Percentiles rank a stretch among this genome's conserved stretches.
Conservation (phyloP, 23 tunicate genomes). For the Halocynthia roretzi region DNA sequence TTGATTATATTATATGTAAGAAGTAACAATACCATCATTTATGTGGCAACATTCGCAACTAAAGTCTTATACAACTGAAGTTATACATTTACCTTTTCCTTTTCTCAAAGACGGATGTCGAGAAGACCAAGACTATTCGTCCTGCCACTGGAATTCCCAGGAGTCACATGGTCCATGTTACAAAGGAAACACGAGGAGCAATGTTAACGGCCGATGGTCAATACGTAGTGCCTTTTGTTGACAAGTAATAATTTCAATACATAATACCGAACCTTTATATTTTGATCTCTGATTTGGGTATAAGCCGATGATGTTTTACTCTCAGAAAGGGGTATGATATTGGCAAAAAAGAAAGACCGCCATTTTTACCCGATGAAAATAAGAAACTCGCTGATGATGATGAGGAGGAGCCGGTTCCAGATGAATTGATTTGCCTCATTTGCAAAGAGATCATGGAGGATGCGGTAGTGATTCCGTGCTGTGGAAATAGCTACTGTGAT, state of each 20-base stretch:
- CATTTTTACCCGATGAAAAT: constrained; percentile 54
- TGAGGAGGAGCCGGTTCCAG: constrained; percentile 90
- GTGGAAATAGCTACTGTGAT: constrained; percentile 90
- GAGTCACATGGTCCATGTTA: constrained; percentile 82
- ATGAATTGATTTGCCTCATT: constrained; percentile 70
- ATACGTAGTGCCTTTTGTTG: constrained; percentile 94
- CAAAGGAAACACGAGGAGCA: constrained; percentile 63
- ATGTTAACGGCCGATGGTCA: constrained; percentile 74
- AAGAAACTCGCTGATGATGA: constrained; percentile 39
- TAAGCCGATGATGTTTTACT: not conserved
- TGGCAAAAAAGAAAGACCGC: constrained; percentile 93
- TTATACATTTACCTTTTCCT: not conserved
- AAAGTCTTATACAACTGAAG: no score
- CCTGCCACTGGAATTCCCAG: constrained; percentile 95
- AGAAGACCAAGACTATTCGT: constrained; percentile 25
- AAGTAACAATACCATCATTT: no score
- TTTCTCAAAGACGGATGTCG: constrained; percentile 23
- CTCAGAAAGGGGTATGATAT: constrained; percentile 83
- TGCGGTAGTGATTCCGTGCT: constrained; percentile 86
- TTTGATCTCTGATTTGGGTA: not conserved
- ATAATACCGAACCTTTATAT: not conserved
- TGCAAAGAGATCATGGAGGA: constrained; percentile 87
- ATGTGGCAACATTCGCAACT: no score
- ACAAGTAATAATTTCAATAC: constrained; percentile 38
- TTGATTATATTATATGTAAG: no score